These are phyloP conservation scores for Aproaerema taeniolella DNA, from an alignment of 2,888 invertebrate genomes.

Conservation along the genomic window DNA sequence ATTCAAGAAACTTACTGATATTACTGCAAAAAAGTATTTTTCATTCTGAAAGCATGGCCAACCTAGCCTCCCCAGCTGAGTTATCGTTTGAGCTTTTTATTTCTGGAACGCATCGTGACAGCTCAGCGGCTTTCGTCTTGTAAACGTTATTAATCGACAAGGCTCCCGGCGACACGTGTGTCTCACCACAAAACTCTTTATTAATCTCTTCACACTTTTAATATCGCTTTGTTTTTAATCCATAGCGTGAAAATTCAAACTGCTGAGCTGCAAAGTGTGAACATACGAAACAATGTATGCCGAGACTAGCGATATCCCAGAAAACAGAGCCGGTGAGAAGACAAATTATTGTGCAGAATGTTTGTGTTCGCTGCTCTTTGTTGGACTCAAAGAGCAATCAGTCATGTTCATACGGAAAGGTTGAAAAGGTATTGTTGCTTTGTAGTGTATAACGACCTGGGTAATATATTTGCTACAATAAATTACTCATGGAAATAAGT, in stretches of 20 bases:
- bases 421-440: constrained; percentile 56
- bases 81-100: constrained; percentile 67
- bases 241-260: constrained; percentile 22
- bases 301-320: constrained; percentile 1
- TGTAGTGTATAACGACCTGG: constrained; percentile 40
- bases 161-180: constrained; percentile 58
- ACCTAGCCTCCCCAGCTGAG: constrained; percentile 64
- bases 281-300: constrained; percentile 24
- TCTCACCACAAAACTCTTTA: constrained; percentile 28
- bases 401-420: constrained; percentile 66
- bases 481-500: constrained; percentile 53
- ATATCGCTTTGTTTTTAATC: constrained; percentile 21
- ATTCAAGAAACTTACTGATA: too few relatives aligned
- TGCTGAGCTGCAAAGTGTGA: background rate
- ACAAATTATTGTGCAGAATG: constrained; percentile 48
- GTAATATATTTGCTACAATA: constrained; percentile 38
- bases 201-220: background rate
- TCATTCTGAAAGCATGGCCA: constrained; percentile 26
- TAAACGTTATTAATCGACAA: constrained; percentile 74
- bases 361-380: constrained; percentile 58
- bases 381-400: constrained; percentile 61
- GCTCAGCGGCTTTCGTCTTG: constrained; percentile 72
- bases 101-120: constrained; percentile 68
- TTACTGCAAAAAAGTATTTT: too few relatives aligned
- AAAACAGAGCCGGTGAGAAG: constrained; percentile 15